phyloP scores from a whole-genome alignment of 2,797 vertebrate species.

The Malacoctenus gilli region DNA sequence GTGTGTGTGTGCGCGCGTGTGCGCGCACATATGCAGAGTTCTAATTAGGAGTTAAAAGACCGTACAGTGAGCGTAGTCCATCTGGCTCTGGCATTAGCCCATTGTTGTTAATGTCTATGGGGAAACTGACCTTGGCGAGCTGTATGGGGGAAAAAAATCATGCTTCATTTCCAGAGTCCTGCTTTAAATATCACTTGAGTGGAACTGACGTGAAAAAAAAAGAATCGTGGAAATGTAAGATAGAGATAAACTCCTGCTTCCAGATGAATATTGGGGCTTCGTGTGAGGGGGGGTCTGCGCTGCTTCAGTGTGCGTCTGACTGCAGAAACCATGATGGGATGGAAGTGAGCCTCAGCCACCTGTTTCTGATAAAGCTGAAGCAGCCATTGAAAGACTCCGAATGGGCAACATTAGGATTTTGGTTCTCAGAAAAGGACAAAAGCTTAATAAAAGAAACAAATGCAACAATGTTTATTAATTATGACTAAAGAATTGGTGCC shows the following conservation, averaged over 20 bases:
- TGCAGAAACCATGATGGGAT: slow-evolving; percentile 24
- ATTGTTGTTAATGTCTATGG: slow-evolving; percentile 54
- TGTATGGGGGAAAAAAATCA: slow-evolving; percentile 42
- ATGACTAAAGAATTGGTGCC: no score
- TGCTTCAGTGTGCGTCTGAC: background rate
- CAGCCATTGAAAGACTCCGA: no score
- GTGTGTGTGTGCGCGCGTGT: slow-evolving; percentile 6
- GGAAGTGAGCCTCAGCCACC: no score
- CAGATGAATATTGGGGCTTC: slow-evolving; percentile 13
- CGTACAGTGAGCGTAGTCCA: slow-evolving; percentile 59
- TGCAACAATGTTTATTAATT: no score
- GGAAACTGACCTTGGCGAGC: slow-evolving; percentile 67
- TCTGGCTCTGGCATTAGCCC: slow-evolving; percentile 75
- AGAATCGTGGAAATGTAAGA: slow-evolving; percentile 42
- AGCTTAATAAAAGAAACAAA: no score
- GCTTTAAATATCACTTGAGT: slow-evolving; percentile 53
- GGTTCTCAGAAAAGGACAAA: no score
- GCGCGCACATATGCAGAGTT: slow-evolving; percentile 44
- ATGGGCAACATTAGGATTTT: no score
- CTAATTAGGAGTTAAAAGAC: slow-evolving; percentile 73
- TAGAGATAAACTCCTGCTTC: slow-evolving; percentile 32
- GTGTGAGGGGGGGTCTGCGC: slow-evolving; percentile 2
- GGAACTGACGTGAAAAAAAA: slow-evolving; percentile 38
- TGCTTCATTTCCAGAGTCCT: slow-evolving; percentile 57
- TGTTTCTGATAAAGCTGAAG: no score